These are phyloP conservation scores for Diachrysia chrysitis DNA, from an alignment of 2,888 invertebrate genomes.

Conservation along the genomic window DNA sequence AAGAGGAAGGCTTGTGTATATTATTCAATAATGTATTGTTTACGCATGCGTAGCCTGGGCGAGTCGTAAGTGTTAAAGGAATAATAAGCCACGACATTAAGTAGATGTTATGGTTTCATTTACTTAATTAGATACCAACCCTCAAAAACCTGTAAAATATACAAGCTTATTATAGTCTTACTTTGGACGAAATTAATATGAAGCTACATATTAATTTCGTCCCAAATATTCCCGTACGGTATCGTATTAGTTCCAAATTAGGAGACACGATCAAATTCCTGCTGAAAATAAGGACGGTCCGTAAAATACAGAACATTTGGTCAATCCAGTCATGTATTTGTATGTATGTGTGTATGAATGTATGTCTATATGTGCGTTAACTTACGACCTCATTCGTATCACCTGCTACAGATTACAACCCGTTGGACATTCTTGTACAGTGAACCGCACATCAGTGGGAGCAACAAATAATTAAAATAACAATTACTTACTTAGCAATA, in stretches of 20 bases:
- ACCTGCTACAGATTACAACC: constrained; percentile 54
- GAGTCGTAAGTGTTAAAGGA: too few species aligned
- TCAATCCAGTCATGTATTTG: not conserved
- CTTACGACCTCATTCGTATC: constrained; percentile 51
- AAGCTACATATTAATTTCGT: constrained; percentile 1
- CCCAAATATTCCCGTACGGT: not conserved
- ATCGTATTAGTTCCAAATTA: not conserved
- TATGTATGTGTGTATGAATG: not conserved
- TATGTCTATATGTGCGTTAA: constrained; percentile 22
- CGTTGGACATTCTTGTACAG: constrained; percentile 47
- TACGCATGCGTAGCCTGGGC: too few species aligned
- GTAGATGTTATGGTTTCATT: not conserved
- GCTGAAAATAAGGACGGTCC: not conserved
- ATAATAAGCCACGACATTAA: too few species aligned
- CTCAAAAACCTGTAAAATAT: not conserved
- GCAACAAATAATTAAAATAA: not conserved
- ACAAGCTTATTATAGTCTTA: not conserved
- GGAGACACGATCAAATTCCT: constrained; percentile 1
- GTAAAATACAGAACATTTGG: not conserved
- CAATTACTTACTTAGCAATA: not conserved
- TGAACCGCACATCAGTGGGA: constrained; percentile 13
- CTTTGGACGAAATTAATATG: not conserved
- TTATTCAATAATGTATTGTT: too few species aligned
- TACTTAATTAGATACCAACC: not conserved
- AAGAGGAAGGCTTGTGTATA: too few species aligned